phyloP scores from a whole-genome alignment of 1,140 invertebrate genomes.

The Mesaphorura yosii region DNA sequence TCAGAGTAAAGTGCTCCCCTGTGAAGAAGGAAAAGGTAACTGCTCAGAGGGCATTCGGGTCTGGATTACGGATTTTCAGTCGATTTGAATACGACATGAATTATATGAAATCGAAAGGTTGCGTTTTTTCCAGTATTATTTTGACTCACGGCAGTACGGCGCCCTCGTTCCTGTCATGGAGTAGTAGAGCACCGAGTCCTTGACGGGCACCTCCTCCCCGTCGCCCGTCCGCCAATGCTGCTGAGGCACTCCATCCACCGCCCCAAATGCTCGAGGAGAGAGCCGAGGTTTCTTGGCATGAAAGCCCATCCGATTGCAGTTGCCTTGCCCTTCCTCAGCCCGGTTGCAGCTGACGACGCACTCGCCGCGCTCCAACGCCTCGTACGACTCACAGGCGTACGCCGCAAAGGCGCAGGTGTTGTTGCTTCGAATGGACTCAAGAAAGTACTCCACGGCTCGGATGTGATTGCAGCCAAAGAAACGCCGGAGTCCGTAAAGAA shows the following conservation, averaged over 20 bases:
- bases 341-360: not conserved
- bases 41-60: too few relatives aligned
- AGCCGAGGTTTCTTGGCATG: constrained; percentile 19
- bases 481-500: constrained; percentile 53
- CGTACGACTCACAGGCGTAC: constrained; percentile 64
- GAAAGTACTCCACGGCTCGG: constrained; percentile 69
- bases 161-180: constrained; percentile 14
- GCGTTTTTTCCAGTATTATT: too few relatives aligned
- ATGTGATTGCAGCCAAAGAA: constrained; percentile 76
- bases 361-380: constrained; percentile 44
- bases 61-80: too few relatives aligned
- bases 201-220: not conserved
- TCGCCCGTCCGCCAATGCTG: not conserved
- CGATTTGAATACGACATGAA: too few relatives aligned
- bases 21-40: too few relatives aligned
- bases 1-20: too few relatives aligned
- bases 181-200: constrained; percentile 15
- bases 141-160: constrained; percentile 20
- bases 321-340: not conserved
- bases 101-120: too few relatives aligned
- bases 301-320: constrained; percentile 27
- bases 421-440: constrained; percentile 64
- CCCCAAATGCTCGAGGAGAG: too few relatives aligned
- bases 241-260: not conserved
- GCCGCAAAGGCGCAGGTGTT: constrained; percentile 63